Evolutionary conservation across 2,113 vertebrate genomes (phyloP).

Genomic region (Lophochroa leadbeateri): DNA sequence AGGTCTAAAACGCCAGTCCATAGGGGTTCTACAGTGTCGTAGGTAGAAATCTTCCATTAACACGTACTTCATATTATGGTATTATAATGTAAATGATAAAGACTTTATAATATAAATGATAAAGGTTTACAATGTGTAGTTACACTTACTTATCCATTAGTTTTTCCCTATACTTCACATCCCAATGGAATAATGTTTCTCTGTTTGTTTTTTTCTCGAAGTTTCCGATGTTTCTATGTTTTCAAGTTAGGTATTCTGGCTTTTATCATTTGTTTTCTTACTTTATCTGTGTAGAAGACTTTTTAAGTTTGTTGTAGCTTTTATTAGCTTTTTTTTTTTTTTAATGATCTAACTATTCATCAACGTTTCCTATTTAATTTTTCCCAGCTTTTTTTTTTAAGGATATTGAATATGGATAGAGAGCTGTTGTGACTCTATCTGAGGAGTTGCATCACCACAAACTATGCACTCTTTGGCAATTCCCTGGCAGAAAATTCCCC

Average conservation of each 20-base stretch:
- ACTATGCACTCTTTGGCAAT: background rate
- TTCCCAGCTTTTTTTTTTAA: background rate
- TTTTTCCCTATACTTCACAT: background rate
- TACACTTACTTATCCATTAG: background rate
- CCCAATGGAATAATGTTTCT: background rate
- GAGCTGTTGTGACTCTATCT: background rate
- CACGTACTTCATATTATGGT: background rate
- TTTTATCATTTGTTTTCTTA: background rate
- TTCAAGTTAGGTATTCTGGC: background rate
- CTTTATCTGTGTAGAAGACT: background rate
- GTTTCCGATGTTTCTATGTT: background rate
- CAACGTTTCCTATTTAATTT: background rate
- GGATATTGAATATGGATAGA: background rate
- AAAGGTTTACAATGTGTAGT: background rate
- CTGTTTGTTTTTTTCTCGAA: background rate
- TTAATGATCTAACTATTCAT: background rate
- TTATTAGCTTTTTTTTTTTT: background rate
- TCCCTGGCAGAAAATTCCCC: background rate
- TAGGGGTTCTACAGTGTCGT: background rate
- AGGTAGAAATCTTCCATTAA: background rate
- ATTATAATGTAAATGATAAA: background rate
- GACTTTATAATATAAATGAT: background rate
- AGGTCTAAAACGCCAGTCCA: background rate
- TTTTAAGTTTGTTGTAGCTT: background rate
- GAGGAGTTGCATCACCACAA: background rate